phyloP scores from a whole-genome alignment of 2,113 vertebrate genomes.

The Acanthisitta chloris region DNA sequence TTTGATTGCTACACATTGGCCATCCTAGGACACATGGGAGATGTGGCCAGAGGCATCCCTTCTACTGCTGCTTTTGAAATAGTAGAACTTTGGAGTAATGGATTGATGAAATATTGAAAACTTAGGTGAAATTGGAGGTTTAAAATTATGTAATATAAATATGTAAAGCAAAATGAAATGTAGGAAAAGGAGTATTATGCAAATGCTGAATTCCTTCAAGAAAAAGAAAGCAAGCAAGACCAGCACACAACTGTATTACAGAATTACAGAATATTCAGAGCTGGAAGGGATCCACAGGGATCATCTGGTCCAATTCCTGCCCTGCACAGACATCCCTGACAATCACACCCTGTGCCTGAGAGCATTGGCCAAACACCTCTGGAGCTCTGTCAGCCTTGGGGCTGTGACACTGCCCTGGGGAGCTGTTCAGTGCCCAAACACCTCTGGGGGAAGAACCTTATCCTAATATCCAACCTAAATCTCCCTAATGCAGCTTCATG shows the following conservation, averaged over 20 bases:
- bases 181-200: not conserved
- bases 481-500: too few relatives aligned
- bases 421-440: too few relatives aligned
- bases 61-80: not conserved
- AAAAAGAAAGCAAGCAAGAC: not conserved
- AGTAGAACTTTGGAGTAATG: not conserved
- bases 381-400: too few relatives aligned
- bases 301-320: too few relatives aligned
- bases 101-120: not conserved
- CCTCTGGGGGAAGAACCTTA: too few relatives aligned
- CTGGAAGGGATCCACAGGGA: too few relatives aligned
- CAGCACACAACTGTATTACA: not conserved
- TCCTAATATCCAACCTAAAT: too few relatives aligned
- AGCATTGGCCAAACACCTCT: too few relatives aligned
- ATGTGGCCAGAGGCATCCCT: not conserved
- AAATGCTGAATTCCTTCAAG: not conserved
- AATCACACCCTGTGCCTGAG: too few relatives aligned
- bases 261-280: too few relatives aligned
- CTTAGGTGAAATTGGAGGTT: not conserved
- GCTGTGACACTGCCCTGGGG: too few relatives aligned
- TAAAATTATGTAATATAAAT: not conserved
- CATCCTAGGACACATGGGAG: not conserved
- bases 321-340: too few relatives aligned
- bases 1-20: not conserved
- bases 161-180: not conserved